Conservation (phyloP, 2,797 vertebrate genomes). For the Gila robusta region DNA sequence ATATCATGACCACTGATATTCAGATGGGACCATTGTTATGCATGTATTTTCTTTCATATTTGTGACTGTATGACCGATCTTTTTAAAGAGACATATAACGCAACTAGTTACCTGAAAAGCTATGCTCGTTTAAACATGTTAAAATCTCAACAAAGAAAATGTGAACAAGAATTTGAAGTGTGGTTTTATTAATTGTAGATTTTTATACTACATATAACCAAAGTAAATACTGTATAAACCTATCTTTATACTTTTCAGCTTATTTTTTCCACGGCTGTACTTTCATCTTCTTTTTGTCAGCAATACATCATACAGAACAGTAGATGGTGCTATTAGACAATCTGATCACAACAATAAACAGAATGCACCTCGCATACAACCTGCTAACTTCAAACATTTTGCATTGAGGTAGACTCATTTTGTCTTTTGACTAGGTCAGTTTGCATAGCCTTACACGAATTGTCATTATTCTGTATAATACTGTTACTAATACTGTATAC, state of each 20-base stretch:
- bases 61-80: slow-evolving; percentile 1
- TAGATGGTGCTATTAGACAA: slow-evolving; percentile 48
- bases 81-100: slow-evolving; percentile 15
- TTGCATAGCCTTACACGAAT: slow-evolving; percentile 30
- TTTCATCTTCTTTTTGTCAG: slow-evolving; percentile 43
- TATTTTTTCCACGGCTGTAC: background rate
- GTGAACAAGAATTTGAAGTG: slow-evolving; percentile 52
- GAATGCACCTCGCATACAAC: background rate
- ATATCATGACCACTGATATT: slow-evolving; percentile 63
- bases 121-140: slow-evolving; percentile 62
- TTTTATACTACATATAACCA: slow-evolving; percentile 81
- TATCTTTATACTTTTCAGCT: slow-evolving; percentile 23
- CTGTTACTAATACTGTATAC: background rate
- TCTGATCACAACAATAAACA: slow-evolving; percentile 46
- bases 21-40: slow-evolving; percentile 56
- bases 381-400: background rate
- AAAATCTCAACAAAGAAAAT: slow-evolving; percentile 66
- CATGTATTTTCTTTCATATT: slow-evolving; percentile 36
- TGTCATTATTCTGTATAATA: background rate
- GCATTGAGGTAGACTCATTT: slow-evolving; percentile 32
- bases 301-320: slow-evolving; percentile 47
- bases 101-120: slow-evolving; percentile 29
- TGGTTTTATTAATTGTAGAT: slow-evolving; percentile 78
- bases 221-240: slow-evolving; percentile 83
- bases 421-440: background rate